Conservation (phyloP, 2,797 vertebrate genomes). For the Platalea minor region DNA sequence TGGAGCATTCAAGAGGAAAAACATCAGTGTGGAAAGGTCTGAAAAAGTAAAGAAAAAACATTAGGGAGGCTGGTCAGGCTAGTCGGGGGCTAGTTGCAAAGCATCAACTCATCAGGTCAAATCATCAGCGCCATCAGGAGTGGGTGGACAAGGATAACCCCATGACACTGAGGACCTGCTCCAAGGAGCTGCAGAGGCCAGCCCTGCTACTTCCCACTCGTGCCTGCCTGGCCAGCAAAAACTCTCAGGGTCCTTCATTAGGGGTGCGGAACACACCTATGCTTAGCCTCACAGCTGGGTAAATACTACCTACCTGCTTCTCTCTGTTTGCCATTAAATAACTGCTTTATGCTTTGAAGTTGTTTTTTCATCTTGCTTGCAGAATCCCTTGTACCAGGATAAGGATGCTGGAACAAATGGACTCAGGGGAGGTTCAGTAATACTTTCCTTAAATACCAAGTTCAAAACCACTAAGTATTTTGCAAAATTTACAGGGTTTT, state of each 20-base stretch:
- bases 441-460: not conserved
- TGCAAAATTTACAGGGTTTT: not conserved
- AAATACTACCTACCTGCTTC: not conserved
- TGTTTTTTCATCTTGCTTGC: not conserved
- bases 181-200: not conserved
- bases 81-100: rapidly evolving
- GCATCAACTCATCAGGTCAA: not conserved
- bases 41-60: not conserved
- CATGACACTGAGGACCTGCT: not conserved
- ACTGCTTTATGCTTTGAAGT: not conserved
- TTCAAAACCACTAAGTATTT: not conserved
- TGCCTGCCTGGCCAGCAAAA: not conserved
- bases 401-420: not conserved
- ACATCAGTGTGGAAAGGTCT: not conserved
- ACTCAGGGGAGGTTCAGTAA: not conserved
- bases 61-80: not conserved
- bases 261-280: not conserved
- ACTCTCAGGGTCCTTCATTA: rapidly evolving
- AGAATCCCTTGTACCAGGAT: not conserved
- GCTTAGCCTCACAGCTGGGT: not conserved
- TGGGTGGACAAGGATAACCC: not conserved
- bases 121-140: not conserved
- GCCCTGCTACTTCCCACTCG: rapidly evolving
- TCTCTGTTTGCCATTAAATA: not conserved
- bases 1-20: not conserved